Evolutionary conservation across 2,888 invertebrate genomes (phyloP).

Genomic region (Phyllotreta cruciferae): DNA sequence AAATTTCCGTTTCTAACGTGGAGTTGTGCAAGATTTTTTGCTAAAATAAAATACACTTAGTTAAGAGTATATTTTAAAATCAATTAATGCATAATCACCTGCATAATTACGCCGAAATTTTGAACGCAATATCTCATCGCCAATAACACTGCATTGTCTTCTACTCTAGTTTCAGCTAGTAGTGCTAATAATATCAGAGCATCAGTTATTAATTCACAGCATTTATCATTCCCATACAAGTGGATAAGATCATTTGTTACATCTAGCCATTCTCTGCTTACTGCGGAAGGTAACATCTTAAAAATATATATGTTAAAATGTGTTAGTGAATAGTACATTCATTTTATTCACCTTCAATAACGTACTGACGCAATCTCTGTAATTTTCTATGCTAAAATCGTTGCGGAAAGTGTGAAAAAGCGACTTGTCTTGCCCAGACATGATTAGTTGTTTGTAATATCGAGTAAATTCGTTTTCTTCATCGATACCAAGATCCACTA

Average conservation of each 20-base stretch:
- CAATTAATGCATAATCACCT: conserved; percentile 44
- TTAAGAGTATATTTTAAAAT: conserved; percentile 4
- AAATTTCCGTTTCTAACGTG: conserved; percentile 43
- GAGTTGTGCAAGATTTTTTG: conserved; percentile 37
- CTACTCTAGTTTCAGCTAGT: conserved; percentile 48
- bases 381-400: conserved; percentile 40
- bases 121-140: conserved; percentile 52
- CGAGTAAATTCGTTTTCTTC: conserved; percentile 34
- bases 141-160: conserved; percentile 38
- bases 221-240: conserved; percentile 41
- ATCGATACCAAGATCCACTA: conserved; percentile 30
- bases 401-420: conserved; percentile 37
- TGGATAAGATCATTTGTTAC: conserved; percentile 46
- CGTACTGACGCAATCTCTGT: conserved; percentile 42
- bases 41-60: conserved; percentile 36
- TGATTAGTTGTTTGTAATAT: conserved; percentile 36
- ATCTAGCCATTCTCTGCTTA: conserved; percentile 51
- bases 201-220: conserved; percentile 49
- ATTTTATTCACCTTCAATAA: conserved; percentile 26
- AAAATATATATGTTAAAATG: conserved; percentile 13
- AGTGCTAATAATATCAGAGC: conserved; percentile 52
- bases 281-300: conserved; percentile 50
- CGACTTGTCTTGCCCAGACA: conserved; percentile 29
- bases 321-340: neutral
- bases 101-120: conserved; percentile 49